phyloP scores from a whole-genome alignment of 2,113 vertebrate genomes.

The Argyrosomus japonicus region DNA sequence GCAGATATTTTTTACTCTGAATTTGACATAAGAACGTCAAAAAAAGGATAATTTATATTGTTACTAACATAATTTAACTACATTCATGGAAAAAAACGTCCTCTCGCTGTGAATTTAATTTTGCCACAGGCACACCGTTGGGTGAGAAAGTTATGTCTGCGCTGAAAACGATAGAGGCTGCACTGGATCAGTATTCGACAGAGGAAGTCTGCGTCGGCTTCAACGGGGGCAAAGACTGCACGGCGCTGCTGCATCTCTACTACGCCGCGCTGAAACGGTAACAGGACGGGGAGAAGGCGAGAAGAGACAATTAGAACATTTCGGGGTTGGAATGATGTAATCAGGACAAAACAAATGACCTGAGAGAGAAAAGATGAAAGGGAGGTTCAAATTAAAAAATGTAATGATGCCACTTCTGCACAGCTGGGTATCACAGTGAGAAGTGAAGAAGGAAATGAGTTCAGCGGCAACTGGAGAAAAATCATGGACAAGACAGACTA shows the following conservation, averaged over 20 bases:
- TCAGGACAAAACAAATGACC: conserved; percentile 37
- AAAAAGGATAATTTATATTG: conserved; percentile 11
- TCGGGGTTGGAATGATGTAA: conserved; percentile 6
- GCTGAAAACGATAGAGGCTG: conserved; percentile 87
- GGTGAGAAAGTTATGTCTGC: conserved; percentile 90
- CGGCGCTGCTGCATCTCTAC: conserved; percentile 92
- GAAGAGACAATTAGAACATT: neutral
- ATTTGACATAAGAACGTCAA: conserved; percentile 3
- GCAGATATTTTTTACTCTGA: conserved; percentile 17
- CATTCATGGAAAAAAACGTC: conserved; percentile 28
- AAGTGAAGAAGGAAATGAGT: conserved; percentile 14
- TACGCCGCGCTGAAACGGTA: conserved; percentile 91
- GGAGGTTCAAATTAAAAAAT: conserved; percentile 41
- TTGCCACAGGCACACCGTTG: conserved; percentile 85
- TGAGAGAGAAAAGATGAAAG: conserved; percentile 29
- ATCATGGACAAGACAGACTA: conserved; percentile 8
- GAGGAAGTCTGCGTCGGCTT: conserved; percentile 92
- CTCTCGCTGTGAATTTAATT: neutral
- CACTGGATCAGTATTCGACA: conserved; percentile 87
- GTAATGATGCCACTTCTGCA: conserved; percentile 2
- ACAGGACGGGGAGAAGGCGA: neutral
- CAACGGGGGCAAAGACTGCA: conserved; percentile 99
- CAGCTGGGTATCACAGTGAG: conserved; percentile 22
- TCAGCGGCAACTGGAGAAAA: neutral
- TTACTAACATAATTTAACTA: conserved; percentile 8